Evolutionary conservation across 2,113 vertebrate species (phyloP).

Genomic region (Burhinus bistriatus): DNA sequence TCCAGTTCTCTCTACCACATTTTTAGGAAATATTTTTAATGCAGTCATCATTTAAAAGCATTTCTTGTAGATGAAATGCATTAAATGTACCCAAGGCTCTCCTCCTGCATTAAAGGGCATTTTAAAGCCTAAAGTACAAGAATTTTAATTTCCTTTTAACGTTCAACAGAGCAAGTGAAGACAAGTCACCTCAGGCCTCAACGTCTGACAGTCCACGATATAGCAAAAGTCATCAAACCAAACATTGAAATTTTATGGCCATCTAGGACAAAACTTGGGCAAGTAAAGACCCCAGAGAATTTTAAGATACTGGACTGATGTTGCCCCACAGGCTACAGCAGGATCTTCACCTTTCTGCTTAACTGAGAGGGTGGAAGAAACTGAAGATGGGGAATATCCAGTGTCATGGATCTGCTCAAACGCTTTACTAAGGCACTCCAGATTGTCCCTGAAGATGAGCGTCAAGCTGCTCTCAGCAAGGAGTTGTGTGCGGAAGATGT

Average conservation of each 20-base stretch:
- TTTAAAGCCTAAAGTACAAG: background rate
- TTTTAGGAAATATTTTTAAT: constrained; percentile 13
- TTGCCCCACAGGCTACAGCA: background rate
- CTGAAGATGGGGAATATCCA: background rate
- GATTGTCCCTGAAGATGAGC: background rate
- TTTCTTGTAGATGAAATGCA: background rate
- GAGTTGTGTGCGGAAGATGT: background rate
- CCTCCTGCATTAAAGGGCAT: background rate
- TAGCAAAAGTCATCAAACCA: background rate
- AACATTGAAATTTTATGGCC: background rate
- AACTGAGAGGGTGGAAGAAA: background rate
- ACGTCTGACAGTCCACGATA: fast-evolving
- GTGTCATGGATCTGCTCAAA: background rate
- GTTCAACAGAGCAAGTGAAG: background rate
- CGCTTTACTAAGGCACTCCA: background rate
- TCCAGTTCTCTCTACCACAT: background rate
- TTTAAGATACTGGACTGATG: background rate
- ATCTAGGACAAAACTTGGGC: background rate
- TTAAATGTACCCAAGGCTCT: background rate
- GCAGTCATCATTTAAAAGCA: background rate
- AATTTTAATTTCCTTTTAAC: background rate
- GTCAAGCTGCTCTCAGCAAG: background rate
- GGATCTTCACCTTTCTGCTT: background rate
- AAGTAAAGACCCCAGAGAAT: background rate
- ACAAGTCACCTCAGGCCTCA: background rate